phyloP scores from a whole-genome alignment of 2,113 vertebrate species.

The Dromas ardeola region DNA sequence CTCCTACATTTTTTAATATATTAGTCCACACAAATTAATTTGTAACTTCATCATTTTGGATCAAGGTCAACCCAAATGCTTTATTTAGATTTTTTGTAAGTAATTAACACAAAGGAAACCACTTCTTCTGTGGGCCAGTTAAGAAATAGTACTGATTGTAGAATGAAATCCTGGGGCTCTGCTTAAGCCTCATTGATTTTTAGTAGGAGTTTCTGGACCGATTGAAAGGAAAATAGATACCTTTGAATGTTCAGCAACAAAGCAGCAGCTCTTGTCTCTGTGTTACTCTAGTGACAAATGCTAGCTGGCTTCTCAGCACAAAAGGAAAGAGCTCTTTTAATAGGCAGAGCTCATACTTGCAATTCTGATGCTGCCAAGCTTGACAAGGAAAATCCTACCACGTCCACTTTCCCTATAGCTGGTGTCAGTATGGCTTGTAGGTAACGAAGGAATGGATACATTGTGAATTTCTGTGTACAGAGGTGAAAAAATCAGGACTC shows the following conservation, averaged over 20 bases:
- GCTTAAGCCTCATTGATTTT: slow-evolving; percentile 10
- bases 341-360: not conserved
- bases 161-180: not conserved
- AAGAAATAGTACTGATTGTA: not conserved
- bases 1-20: not conserved
- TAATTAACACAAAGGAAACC: not conserved
- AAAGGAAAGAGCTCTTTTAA: slow-evolving; percentile 1
- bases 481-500: not conserved
- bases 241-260: slow-evolving; percentile 2
- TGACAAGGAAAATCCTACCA: slow-evolving; percentile 18
- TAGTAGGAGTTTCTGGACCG: not conserved
- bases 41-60: not conserved
- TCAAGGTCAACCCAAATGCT: not conserved
- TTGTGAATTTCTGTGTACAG: not conserved
- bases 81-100: not conserved
- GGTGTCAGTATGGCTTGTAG: not conserved
- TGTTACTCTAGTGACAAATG: not conserved
- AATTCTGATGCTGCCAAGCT: slow-evolving; percentile 1
- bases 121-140: not conserved
- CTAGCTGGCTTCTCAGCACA: not conserved
- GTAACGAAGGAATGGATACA: not conserved
- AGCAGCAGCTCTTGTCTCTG: not conserved
- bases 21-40: not conserved
- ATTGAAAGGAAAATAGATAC: not conserved
- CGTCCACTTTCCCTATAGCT: not conserved